Evolutionary conservation across 2,888 invertebrate species (phyloP), one percentile per base, ranked within the genome.

Genomic region (Melanchra persicariae): DNA sequence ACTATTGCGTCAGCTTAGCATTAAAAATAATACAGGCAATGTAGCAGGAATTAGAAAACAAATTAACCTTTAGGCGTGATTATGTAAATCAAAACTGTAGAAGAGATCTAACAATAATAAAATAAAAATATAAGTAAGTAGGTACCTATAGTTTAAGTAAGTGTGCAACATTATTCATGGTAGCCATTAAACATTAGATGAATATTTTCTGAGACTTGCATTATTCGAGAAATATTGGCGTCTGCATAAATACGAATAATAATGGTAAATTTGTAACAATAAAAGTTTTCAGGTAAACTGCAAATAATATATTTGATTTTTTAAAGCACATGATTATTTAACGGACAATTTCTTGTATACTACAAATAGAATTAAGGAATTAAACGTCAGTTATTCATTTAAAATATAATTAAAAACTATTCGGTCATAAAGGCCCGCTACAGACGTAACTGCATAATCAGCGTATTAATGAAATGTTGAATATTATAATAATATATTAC

Each of bases 251-350:
- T 37, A 47, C n/a, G 7, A 45, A 66, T 37, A 55, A 55, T 15
- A n/a, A 45, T 37, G 22, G 1, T 12, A 37, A 15, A 3, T 55
- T 34, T 0, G 19, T 43, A 30, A 2, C 22, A 63, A 79, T 59
- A 51, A 72, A 77, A 47, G 3, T 2, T 26, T 26, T 19, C 2
- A 43, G 15, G 19, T 65, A 55, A 73, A 79, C 74, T 65, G 64
- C 45, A 73, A 76, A 65, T 76, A 79, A 40, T 73, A 51, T 79
- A 72, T 49, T 75, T 75, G 15, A 59, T 47, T 52, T 58, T 15
- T 59, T 37, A 57, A 78, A 49, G 47, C 47, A 58, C 58, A 58
- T 26, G 15, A 17, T 57, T 22, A 49, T 40, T 72, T 49, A 63
- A 49, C 12, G 43, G 15, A 30, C 24, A n/a, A 37, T 43, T 51